Conservation (phyloP, 2,797 vertebrate genomes). For the Artibeus jamaicensis region DNA sequence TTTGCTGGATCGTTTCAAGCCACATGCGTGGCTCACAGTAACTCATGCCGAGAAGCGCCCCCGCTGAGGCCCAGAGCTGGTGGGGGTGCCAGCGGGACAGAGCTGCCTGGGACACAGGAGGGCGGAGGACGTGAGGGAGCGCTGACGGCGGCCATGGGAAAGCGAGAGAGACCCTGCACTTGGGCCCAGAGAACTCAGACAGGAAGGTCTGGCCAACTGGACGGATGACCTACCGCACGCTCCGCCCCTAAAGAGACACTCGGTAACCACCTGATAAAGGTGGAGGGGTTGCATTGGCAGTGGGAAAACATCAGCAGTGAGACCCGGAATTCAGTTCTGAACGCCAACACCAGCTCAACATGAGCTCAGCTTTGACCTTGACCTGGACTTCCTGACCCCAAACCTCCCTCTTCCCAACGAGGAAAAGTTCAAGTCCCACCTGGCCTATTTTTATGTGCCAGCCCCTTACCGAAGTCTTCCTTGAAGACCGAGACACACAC, state of each 20-base stretch:
- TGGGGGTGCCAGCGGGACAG: too few relatives aligned
- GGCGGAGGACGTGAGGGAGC: not conserved
- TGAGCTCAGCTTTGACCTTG: not conserved
- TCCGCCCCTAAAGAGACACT: not conserved
- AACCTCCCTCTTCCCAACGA: not conserved
- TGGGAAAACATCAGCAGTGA: rapidly evolving
- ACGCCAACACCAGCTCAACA: rapidly evolving
- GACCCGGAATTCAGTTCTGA: not conserved
- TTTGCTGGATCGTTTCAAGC: not conserved
- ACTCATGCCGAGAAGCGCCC: rapidly evolving
- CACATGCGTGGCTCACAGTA: rapidly evolving
- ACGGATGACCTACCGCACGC: not conserved
- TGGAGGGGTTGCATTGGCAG: rapidly evolving
- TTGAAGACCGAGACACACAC: not conserved
- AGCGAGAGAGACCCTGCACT: too few relatives aligned
- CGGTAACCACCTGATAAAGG: rapidly evolving
- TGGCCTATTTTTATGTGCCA: not conserved
- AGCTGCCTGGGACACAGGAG: not conserved
- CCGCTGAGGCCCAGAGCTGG: not conserved
- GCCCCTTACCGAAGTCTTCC: not conserved
- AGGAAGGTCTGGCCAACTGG: rapidly evolving
- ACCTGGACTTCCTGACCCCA: not conserved
- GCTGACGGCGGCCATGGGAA: rapidly evolving
- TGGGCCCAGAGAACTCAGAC: not conserved
- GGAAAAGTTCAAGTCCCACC: not conserved